phyloP scores from a whole-genome alignment of 2,888 invertebrate genomes.

The Synergus itoensis region DNA sequence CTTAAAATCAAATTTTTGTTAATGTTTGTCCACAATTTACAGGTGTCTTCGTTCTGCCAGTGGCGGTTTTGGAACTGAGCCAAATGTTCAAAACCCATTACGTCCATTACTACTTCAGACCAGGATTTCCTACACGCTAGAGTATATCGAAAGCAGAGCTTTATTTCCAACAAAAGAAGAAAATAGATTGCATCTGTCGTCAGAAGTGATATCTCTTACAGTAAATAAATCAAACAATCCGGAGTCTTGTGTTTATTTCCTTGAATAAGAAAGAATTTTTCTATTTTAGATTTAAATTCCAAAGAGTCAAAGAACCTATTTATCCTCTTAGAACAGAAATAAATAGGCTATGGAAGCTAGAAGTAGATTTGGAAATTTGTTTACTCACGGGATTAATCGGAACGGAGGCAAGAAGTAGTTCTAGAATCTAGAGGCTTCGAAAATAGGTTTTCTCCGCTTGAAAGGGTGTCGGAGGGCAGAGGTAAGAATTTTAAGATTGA shows the following conservation, averaged over 20 bases:
- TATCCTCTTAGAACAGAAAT: constrained; percentile 8
- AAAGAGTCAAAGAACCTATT: background rate
- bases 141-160: background rate
- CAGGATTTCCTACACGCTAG: background rate
- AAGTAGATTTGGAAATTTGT: constrained; percentile 10
- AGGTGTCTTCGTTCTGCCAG: background rate
- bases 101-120: background rate
- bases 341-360: background rate
- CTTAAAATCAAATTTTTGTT: background rate
- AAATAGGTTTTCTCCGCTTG: constrained; percentile 6
- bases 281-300: background rate
- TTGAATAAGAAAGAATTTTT: background rate
- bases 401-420: background rate
- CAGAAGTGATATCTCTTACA: background rate
- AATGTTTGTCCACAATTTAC: background rate
- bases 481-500: constrained; percentile 29
- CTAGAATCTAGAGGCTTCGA: constrained; percentile 1
- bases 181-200: background rate
- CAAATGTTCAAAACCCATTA: constrained; percentile 35
- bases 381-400: constrained; percentile 23
- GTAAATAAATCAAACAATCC: background rate
- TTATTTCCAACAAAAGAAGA: background rate
- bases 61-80: background rate
- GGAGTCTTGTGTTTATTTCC: too few relatives aligned
- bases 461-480: constrained; percentile 13